Evolutionary conservation across 2,113 vertebrate species (phyloP), one percentile per base, ranked within the genome.

Genomic region (pig (Sus scrofa)): DNA sequence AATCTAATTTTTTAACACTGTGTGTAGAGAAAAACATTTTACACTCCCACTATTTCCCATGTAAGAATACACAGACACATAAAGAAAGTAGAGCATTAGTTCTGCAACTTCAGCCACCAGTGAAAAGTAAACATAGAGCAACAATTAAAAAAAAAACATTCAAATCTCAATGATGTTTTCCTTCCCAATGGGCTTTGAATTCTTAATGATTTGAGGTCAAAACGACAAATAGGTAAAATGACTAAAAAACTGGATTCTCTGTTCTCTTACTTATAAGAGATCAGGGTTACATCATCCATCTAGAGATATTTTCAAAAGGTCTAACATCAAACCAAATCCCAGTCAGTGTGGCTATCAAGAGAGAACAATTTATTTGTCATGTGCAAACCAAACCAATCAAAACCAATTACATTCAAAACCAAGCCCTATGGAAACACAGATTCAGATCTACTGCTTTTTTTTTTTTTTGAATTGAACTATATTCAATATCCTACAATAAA

Each of bases 51-150:
- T 22, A 4, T 60, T 56, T 44, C 70, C 60, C 37, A 5, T 2
- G 7, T 62, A 11, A 8, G 20, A 1, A 12, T 8, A 22, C 3
- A 22, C 13, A 7, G 30, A 74, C 0, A 10, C 37, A 70, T 7
- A 11, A 58, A 32, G 20, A 15, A 7, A 18, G 5, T 7, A 12
- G 0, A 30, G 27, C 19, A 15, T 73, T 44, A 63, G 30, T n/a
- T 24, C 14, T 74, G 16, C 30, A 63, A 52, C 58, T n/a, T 50
- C 16, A 26, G 20, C 71, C 30, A 63, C 34, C 50, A 12, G 30
- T 50, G 27, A 89, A n/a, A 89, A 89, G 9, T 34, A 75, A 71
- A 27, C 10, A 19, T 34, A 87, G 26, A 86, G 34, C 26, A 56
- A 52, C 18, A 90, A 65, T 0, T 13, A 65, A 19, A 56, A 54